Conservation (phyloP, 2,113 vertebrate genomes). For the Rhombomys opimus region DNA sequence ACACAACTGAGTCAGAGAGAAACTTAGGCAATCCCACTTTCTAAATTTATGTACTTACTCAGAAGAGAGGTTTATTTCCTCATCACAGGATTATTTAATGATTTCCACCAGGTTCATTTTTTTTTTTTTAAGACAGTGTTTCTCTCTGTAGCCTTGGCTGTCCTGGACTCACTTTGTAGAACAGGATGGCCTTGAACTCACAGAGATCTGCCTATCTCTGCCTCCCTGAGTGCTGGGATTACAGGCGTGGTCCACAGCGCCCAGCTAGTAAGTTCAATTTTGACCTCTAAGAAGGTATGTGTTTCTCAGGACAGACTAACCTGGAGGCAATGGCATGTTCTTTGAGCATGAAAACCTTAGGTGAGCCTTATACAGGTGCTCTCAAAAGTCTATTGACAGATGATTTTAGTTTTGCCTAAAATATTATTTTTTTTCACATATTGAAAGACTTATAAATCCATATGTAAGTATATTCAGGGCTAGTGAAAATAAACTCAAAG, state of each 20-base stretch:
- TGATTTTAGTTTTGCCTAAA: slow-evolving; percentile 52
- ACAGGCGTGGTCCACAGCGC: too few relatives aligned
- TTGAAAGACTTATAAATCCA: neutral
- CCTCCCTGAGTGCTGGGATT: too few relatives aligned
- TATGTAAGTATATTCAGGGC: slow-evolving; percentile 19
- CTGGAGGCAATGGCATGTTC: neutral
- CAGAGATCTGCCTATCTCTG: too few relatives aligned
- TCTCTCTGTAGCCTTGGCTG: too few relatives aligned
- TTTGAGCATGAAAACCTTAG: neutral
- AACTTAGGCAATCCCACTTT: slow-evolving; percentile 8
- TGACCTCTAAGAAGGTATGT: neutral
- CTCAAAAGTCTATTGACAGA: neutral
- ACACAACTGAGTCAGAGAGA: neutral
- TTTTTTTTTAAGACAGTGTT: too few relatives aligned
- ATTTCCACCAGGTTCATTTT: neutral
- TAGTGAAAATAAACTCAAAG: slow-evolving; percentile 23
- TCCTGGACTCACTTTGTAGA: too few relatives aligned
- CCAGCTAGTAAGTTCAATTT: neutral
- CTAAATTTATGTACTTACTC: neutral
- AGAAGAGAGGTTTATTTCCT: slow-evolving; percentile 3
- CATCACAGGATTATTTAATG: neutral
- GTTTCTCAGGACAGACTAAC: neutral
- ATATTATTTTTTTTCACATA: neutral
- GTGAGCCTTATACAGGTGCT: neutral
- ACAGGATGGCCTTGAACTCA: too few relatives aligned